Base-by-base conservation (phyloP, 1,140 invertebrate genomes). In the Asbolus verrucosus region DNA sequence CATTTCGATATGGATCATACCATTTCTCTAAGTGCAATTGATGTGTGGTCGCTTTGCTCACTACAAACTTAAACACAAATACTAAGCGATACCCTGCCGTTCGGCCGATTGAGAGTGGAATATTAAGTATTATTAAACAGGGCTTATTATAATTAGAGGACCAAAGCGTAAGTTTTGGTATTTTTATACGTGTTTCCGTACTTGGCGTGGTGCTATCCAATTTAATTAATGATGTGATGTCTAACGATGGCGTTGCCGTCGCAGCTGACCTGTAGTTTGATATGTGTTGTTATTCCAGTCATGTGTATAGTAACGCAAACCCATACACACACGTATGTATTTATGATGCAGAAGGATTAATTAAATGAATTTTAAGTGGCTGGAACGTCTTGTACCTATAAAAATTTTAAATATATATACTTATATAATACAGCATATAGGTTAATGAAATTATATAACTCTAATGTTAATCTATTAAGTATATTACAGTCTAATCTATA, bases 1-100 rank as follows among this genome's bases (percentile, higher is more conserved):
- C 61, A 83, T 90, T 70, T 88, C 90, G 33, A 84, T 86, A 39
- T 67, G 69, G 15, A 76, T 78, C 31, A 70, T 70, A 13, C 72
- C 69, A 59, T 74, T 73, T 67, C 71, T 77, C 54, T 75, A 76
- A 71, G 66, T 71, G 70, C 66, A 74, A 74, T 72, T 65, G 46
- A 70, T 46, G 24, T 61, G 62, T 62, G 65, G 24, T 72, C 50
- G 67, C 67, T 71, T 71, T 69, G 69, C 62, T 72, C 50, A 65
- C 59, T 65, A 50, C 24, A 24, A 31, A 38, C 21, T 68, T 41
- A 61, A 41, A 18, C n/a, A n/a, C n/a, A n/a, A n/a, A n/a, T n/a
- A 39, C 6, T 36, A 46, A 60, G 30, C 24, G 33, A 41, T 50
- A 50, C 43, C 18, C 43, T 50, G 18, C 43, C 43, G 43, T 54